phyloP scores from a whole-genome alignment of 2,888 invertebrate genomes.

The Dynastes tityus region DNA sequence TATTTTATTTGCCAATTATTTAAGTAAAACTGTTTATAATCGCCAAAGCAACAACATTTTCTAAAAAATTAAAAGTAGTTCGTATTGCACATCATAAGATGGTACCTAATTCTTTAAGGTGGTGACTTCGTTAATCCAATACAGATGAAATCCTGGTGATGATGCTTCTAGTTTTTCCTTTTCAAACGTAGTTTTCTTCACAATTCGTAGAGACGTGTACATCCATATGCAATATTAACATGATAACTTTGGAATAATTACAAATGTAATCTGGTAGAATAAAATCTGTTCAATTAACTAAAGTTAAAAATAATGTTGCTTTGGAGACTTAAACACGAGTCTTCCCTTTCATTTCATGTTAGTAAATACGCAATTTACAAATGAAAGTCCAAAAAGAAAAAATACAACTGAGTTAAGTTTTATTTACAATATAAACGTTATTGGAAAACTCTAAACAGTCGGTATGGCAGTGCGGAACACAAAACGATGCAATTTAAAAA shows the following conservation, averaged over 20 bases:
- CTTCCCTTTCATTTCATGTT: constrained; percentile 22
- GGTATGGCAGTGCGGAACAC: constrained; percentile 56
- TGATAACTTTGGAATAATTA: no score
- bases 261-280: no score
- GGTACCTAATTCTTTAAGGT: background rate
- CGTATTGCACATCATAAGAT: background rate
- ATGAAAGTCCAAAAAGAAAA: constrained; percentile 8
- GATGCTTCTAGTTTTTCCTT: no score
- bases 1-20: constrained; percentile 47
- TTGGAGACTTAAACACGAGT: constrained; percentile 44
- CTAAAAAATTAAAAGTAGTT: background rate
- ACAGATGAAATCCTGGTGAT: no score
- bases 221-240: no score
- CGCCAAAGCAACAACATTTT: constrained; percentile 43
- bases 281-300: no score
- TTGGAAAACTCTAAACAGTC: constrained; percentile 45
- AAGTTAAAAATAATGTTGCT: constrained; percentile 31
- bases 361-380: constrained; percentile 23
- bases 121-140: no score
- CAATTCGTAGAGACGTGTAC: no score
- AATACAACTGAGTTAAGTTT: constrained; percentile 7
- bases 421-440: constrained; percentile 33
- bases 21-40: constrained; percentile 34
- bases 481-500: constrained; percentile 61
- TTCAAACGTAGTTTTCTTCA: no score